phyloP scores from a whole-genome alignment of 2,113 vertebrate genomes.

The Oryzias curvinotus region DNA sequence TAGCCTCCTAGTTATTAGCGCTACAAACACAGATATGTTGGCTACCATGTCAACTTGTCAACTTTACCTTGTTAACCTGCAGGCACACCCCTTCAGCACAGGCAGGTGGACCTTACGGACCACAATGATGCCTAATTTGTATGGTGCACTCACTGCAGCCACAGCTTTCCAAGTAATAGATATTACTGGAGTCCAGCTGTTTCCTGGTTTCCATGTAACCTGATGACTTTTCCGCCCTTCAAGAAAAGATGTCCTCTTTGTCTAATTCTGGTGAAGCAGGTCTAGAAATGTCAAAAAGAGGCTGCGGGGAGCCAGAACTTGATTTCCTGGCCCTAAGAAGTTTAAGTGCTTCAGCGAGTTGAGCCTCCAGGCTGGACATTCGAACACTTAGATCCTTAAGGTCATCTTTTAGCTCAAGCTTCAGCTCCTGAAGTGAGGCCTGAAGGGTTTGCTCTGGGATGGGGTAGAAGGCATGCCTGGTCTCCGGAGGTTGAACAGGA shows the following conservation, averaged over 20 bases:
- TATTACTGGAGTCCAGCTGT: slow-evolving; percentile 53
- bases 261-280: slow-evolving; percentile 91
- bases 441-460: slow-evolving; percentile 97
- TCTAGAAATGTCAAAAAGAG: slow-evolving; percentile 90
- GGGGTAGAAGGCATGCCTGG: slow-evolving; percentile 89
- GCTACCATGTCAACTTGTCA: slow-evolving; percentile 17
- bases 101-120: slow-evolving; percentile 29
- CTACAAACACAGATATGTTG: slow-evolving; percentile 18
- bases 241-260: slow-evolving; percentile 90
- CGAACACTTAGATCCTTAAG: slow-evolving; percentile 87
- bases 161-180: slow-evolving; percentile 47
- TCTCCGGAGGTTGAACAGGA: slow-evolving; percentile 82
- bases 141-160: slow-evolving; percentile 28
- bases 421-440: slow-evolving; percentile 90
- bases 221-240: slow-evolving; percentile 19
- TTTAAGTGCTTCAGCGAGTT: slow-evolving; percentile 90
- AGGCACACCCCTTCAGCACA: slow-evolving; percentile 8
- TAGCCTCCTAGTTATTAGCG: slow-evolving; percentile 18
- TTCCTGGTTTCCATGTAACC: slow-evolving; percentile 14
- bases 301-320: slow-evolving; percentile 82
- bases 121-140: slow-evolving; percentile 30
- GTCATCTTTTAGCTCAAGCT: slow-evolving; percentile 92
- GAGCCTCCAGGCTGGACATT: slow-evolving; percentile 88
- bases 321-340: slow-evolving; percentile 84
- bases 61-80: slow-evolving; percentile 1